Conservation (phyloP, 2,113 vertebrate species). For the Pycnonotus jocosus region DNA sequence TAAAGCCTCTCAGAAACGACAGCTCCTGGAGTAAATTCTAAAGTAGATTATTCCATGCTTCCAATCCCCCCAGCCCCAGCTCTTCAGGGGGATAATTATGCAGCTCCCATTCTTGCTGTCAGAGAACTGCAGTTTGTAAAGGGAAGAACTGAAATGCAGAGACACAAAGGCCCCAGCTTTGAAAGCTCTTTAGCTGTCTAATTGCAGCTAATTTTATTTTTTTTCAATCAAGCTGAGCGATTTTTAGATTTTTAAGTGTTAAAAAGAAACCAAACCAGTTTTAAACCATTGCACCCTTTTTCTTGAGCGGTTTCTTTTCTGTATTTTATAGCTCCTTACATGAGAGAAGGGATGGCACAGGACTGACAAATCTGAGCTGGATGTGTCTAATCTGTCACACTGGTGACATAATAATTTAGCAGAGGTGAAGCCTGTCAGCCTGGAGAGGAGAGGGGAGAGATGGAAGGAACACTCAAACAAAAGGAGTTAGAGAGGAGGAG, state of each 20-base stretch:
- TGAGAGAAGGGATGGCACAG: background rate
- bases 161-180: background rate
- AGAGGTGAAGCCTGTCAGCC: slow-evolving; percentile 35
- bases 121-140: background rate
- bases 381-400: background rate
- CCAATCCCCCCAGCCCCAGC: slow-evolving; percentile 28
- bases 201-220: background rate
- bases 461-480: background rate
- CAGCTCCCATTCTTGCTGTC: slow-evolving; percentile 38
- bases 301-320: background rate
- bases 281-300: background rate
- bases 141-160: background rate
- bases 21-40: slow-evolving; percentile 18
- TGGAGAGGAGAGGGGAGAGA: background rate
- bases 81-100: slow-evolving; percentile 55
- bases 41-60: slow-evolving; percentile 38
- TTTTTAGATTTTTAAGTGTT: background rate
- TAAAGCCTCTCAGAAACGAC: slow-evolving; percentile 41
- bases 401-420: background rate
- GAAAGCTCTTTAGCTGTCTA: background rate
- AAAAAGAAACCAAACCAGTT: background rate
- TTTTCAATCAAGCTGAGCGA: background rate
- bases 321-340: background rate
- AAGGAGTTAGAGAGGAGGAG: background rate
- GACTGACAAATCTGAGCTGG: background rate